Evolutionary conservation across 2,797 vertebrate genomes (phyloP).

Genomic region (Gorsachius magnificus): DNA sequence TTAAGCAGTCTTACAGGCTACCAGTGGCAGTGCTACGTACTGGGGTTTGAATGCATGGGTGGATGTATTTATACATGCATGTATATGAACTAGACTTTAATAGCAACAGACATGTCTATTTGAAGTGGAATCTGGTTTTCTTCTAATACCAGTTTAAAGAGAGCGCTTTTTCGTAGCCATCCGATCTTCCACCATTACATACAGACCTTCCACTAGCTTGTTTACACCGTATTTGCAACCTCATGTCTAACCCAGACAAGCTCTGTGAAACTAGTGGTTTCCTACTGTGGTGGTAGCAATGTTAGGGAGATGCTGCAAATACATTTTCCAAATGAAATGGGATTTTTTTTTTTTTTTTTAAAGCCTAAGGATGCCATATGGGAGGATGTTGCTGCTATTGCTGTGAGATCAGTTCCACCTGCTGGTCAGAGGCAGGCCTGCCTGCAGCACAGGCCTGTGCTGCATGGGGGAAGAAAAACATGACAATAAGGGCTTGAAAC

Average conservation of each 20-base stretch:
- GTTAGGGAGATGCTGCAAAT: constrained; percentile 11
- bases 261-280: neutral
- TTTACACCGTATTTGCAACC: constrained; percentile 2
- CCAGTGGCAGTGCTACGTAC: neutral
- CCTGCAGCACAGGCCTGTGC: neutral
- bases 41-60: constrained; percentile 28
- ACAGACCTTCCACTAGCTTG: neutral
- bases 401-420: constrained; percentile 51
- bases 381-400: neutral
- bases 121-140: constrained; percentile 54
- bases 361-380: neutral
- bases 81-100: constrained; percentile 34
- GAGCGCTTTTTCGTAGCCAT: neutral
- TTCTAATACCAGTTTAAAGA: constrained; percentile 24
- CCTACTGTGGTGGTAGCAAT: neutral
- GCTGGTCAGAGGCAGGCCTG: constrained; percentile 54
- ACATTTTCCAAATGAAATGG: constrained; percentile 18
- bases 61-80: constrained; percentile 45
- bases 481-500: neutral
- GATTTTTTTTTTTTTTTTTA: neutral
- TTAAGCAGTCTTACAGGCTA: neutral
- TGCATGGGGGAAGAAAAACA: neutral
- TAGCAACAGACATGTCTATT: constrained; percentile 15
- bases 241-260: constrained; percentile 36
- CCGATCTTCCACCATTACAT: neutral